Base-by-base conservation (phyloP, 2,797 vertebrate genomes). In the Octomys mimax region DNA sequence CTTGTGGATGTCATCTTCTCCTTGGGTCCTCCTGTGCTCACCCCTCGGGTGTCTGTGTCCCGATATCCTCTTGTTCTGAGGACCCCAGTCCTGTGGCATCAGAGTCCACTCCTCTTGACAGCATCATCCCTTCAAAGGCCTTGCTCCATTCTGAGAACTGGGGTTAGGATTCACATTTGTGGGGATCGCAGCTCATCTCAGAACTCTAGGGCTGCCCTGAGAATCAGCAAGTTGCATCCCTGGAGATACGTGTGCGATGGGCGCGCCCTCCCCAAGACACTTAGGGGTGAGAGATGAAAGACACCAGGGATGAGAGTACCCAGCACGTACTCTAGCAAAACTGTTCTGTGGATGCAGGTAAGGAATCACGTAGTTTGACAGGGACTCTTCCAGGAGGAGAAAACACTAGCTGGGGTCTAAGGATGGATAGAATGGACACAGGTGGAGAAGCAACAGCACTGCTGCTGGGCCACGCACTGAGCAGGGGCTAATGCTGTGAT, bases 361-460 rank as follows among this genome's bases (percentile, higher is more conserved):
- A 54, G 46, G 68, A 28, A 12, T 39, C 64, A 77, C 52, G 24
- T 19, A 6, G 54, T 84, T 36, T 12, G 49, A 42, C 64, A 54
- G 87, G 52, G 85, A 46, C 6, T 28, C 59, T 87, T 92, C 75
- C 85, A 46, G 93, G 73, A 62, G 81, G 42, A 66, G 36, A 7
- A 6, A 33, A n/a, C 49, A 42, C 2, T 1, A 52, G 22, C 46
- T 21, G 14, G 52, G 54, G 5, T 19, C 22, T 57, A 68, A 80
- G 79, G 59, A 42, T 9, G 8, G 39, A 36, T 54, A 42, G 86
- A 18, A 31, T 31, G 24, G 14, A 81, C 33, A 73, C 22, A 52
- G 33, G 13, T 24, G 14, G 31, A 21, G 18, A 66, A 86, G 70
- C 46, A 77, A 42, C n/a, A 39, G 21, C 2, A 0, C 75, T 12